Evolutionary conservation across 2,113 vertebrate species (phyloP), one percentile per base, ranked within the genome.

Genomic region (Ptychochromis oligacanthus): DNA sequence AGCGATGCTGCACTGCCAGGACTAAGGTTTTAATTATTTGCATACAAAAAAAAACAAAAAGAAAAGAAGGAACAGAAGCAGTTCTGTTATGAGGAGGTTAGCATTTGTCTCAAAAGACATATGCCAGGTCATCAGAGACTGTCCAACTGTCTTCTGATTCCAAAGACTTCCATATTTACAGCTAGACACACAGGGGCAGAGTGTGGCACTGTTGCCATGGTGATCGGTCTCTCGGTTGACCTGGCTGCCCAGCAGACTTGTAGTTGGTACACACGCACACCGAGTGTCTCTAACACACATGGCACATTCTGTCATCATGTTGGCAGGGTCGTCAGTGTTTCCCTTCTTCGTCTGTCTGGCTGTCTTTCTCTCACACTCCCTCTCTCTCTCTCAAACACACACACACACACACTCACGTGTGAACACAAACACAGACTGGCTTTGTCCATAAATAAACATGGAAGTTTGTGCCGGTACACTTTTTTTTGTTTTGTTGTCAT

Each of bases 251-350:
- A 46, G 80, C 79, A 89, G 75, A 91, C 85, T 80, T 28, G 11
- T 24, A 58, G 79, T 83, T 87, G 75, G 83, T 52, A 61, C 77
- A 86, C 76, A 70, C 56, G 54, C 54, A 67, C 59, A 82, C 72
- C 65, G 20, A 79, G 18, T 26, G 55, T 85, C 70, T 75, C 36
- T 58, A 62, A 83, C 72, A 87, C 87, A 88, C 88, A 82, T 40
- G 81, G 83, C 79, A 84, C 89, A 84, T 92, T 93, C 89, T 93
- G 85, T 88, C 88, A 91, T 82, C 90, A 91, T 89, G 81, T 90
- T 95, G 93, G 93, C 92, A 93, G 88, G 88, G 87, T 88, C 62
- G 67, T 56, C 55, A 72, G 62, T 90, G 88, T 89, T 90, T 88
- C 78, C 76, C 55, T 59, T 65, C 31, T 88, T 81, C 83, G 64